A percentile compares a stretch with the other conserved stretches of the same genome.
These are phyloP conservation scores for Piscicola geometra DNA, from an alignment of 2,888 invertebrate species.

Conservation along the genomic window DNA sequence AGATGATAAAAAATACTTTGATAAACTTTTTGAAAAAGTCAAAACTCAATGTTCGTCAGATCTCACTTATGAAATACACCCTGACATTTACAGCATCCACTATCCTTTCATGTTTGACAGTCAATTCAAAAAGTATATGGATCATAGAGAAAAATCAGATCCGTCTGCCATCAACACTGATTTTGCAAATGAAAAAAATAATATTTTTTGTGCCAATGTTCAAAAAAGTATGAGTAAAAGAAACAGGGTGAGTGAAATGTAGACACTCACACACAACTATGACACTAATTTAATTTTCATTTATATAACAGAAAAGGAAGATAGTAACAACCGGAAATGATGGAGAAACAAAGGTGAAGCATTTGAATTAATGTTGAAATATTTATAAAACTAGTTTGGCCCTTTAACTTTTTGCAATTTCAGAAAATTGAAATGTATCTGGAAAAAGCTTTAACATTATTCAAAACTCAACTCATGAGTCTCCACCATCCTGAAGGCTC, in stretches of 20 bases:
- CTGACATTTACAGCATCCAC: not conserved
- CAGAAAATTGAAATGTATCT: not conserved
- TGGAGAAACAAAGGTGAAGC: not conserved
- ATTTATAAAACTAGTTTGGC: too few species aligned
- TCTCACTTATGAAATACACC: not conserved
- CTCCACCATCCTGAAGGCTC: not conserved
- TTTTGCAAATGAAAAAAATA: not conserved
- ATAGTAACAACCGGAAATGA: constrained; percentile 2
- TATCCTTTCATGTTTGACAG: constrained; percentile 14
- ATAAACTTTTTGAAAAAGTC: not conserved
- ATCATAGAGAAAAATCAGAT: not conserved
- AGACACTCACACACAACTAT: not conserved
- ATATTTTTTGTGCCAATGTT: too few species aligned
- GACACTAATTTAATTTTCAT: not conserved
- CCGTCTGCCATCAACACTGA: not conserved
- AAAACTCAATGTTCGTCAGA: not conserved
- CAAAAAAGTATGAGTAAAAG: too few species aligned
- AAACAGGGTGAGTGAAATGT: not conserved
- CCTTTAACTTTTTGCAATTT: not conserved
- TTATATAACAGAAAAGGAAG: not conserved
- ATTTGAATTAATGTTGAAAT: too few species aligned
- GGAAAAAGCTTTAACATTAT: not conserved
- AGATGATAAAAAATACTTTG: not conserved
- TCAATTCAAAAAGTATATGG: constrained; percentile 9
- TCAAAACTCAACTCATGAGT: not conserved